These are phyloP conservation scores for Menidia beryllina DNA, from an alignment of 2,113 vertebrate species.

Conservation along the genomic window DNA sequence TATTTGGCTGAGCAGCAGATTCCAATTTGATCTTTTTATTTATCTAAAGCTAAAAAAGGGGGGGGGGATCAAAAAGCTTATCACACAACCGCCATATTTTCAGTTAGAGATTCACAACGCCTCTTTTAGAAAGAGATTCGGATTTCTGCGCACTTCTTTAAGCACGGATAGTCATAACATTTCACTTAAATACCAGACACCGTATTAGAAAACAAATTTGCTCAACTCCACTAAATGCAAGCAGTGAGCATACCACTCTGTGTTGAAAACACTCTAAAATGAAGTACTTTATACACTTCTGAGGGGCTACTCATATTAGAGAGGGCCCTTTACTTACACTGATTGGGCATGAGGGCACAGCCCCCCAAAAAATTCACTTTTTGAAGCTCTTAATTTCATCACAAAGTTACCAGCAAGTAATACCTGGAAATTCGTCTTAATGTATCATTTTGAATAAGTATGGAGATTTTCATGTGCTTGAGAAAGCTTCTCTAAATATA, in stretches of 20 bases:
- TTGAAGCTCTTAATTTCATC: constrained; percentile 63
- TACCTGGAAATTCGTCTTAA: constrained; percentile 71
- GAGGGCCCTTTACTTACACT: constrained; percentile 70
- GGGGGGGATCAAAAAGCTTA: constrained; percentile 16
- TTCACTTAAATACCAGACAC: constrained; percentile 52
- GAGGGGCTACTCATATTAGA: constrained; percentile 53
- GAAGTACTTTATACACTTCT: constrained; percentile 54
- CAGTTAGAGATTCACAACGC: constrained; percentile 40
- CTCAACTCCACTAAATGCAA: constrained; percentile 41
- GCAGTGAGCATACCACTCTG: constrained; percentile 43
- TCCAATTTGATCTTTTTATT: constrained; percentile 26
- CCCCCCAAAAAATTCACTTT: constrained; percentile 57
- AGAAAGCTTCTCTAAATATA: constrained; percentile 57
- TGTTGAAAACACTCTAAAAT: constrained; percentile 64
- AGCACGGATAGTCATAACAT: constrained; percentile 42
- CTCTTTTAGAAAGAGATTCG: constrained; percentile 52
- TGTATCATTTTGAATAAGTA: constrained; percentile 55
- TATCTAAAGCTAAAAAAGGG: constrained; percentile 13
- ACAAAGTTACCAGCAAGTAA: constrained; percentile 64
- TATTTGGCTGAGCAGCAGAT: not conserved
- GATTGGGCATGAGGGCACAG: constrained; percentile 60
- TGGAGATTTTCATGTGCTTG: constrained; percentile 36
- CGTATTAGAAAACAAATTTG: constrained; percentile 51
- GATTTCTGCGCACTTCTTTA: constrained; percentile 45
- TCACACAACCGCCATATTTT: constrained; percentile 47